phyloP scores from a whole-genome alignment of 1,140 invertebrate genomes.

The Spodoptera frugiperda region DNA sequence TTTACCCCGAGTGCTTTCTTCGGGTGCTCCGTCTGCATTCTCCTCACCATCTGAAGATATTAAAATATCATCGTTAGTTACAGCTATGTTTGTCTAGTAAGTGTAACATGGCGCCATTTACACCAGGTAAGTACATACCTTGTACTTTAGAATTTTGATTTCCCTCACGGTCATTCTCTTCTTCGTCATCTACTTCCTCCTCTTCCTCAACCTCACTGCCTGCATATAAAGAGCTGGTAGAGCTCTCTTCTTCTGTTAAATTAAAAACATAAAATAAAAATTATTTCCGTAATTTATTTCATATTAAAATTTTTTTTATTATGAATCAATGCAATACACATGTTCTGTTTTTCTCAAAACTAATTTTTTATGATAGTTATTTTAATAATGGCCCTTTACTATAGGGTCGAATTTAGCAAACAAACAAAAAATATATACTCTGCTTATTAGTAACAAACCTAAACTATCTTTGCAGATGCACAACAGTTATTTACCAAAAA shows the following conservation, averaged over 20 bases:
- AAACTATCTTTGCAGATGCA: too few relatives aligned
- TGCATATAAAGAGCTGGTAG: slow-evolving; percentile 88
- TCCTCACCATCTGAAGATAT: slow-evolving; percentile 66
- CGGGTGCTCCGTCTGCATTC: slow-evolving; percentile 73
- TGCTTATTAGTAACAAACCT: too few relatives aligned
- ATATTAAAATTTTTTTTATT: too few relatives aligned
- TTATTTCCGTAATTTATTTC: too few relatives aligned
- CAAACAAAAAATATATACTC: too few relatives aligned
- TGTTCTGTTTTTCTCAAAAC: too few relatives aligned
- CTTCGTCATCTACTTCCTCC: slow-evolving; percentile 88
- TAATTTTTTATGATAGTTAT: too few relatives aligned
- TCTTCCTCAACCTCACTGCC: slow-evolving; percentile 89
- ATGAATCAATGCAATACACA: too few relatives aligned
- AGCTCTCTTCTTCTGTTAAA: slow-evolving; percentile 88
- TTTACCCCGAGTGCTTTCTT: slow-evolving; percentile 86
- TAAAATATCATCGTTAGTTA: not conserved
- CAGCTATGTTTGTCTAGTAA: not conserved
- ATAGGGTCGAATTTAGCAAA: too few relatives aligned
- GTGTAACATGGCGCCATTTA: not conserved
- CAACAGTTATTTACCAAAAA: too few relatives aligned
- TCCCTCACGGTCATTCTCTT: slow-evolving; percentile 83
- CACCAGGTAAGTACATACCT: slow-evolving; percentile 56
- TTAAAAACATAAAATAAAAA: not conserved
- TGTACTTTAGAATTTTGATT: slow-evolving; percentile 70
- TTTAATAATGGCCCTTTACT: too few relatives aligned